Conservation (phyloP, 2,113 vertebrate species). For the Poeciliopsis retropinna region DNA sequence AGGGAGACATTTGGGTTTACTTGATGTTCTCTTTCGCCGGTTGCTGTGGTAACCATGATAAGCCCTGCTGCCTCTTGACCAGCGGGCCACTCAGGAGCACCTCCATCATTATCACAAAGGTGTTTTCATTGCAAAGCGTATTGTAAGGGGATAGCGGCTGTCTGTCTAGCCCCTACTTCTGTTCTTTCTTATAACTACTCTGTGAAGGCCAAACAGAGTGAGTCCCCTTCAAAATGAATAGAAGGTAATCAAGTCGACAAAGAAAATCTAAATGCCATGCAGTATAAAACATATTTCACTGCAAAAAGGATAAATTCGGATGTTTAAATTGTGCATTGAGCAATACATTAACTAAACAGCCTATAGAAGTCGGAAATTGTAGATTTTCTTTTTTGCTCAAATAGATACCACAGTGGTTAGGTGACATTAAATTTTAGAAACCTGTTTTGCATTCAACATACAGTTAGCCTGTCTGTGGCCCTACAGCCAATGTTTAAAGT, state of each 20-base stretch:
- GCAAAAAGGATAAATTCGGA: background rate
- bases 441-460: too few species aligned
- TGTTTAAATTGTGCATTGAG: background rate
- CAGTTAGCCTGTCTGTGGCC: too few species aligned
- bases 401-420: too few species aligned
- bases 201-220: slow-evolving; percentile 6
- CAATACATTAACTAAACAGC: too few species aligned
- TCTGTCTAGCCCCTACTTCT: slow-evolving; percentile 2
- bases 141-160: slow-evolving; percentile 12
- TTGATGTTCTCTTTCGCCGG: slow-evolving; percentile 39
- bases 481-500: too few species aligned
- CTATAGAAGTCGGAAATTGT: too few species aligned
- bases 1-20: slow-evolving; percentile 42
- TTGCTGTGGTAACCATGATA: slow-evolving; percentile 50
- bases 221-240: slow-evolving; percentile 10
- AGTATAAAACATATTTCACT: slow-evolving; percentile 1
- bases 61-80: slow-evolving; percentile 63
- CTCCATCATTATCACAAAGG: slow-evolving; percentile 64
- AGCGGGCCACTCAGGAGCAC: slow-evolving; percentile 45
- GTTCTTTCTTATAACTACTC: slow-evolving; percentile 1
- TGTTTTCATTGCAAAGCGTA: slow-evolving; percentile 41
- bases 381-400: too few species aligned
- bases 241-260: slow-evolving; percentile 23
- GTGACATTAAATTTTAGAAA: too few species aligned
- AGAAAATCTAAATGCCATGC: slow-evolving; percentile 30